phyloP scores from a whole-genome alignment of 2,113 vertebrate species.

The Triplophysa dalaica region DNA sequence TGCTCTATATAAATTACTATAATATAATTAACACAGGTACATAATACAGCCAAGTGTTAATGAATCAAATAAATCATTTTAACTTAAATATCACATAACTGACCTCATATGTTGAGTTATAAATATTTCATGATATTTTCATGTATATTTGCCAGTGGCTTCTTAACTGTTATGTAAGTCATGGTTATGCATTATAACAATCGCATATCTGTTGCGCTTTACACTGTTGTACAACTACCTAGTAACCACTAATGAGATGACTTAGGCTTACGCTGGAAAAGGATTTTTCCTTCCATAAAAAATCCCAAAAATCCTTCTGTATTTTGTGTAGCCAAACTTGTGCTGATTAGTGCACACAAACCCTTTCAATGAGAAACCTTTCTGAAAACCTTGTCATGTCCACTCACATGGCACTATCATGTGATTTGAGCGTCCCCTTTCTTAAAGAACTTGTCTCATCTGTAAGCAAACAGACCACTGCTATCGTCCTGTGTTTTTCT shows the following conservation, averaged over 20 bases:
- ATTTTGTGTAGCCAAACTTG: no score
- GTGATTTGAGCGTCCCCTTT: background rate
- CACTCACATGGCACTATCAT: background rate
- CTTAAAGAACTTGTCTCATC: no score
- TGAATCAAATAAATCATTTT: no score
- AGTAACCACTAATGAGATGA: background rate
- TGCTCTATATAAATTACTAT: no score
- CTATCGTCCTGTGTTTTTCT: background rate
- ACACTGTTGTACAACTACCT: background rate
- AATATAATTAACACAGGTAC: no score
- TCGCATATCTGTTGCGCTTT: background rate
- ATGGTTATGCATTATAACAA: background rate
- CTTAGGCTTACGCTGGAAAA: conserved; percentile 6
- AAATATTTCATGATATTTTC: background rate
- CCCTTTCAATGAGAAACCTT: no score
- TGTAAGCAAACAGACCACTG: background rate
- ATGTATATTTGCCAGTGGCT: background rate
- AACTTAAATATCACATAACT: no score
- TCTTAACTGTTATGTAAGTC: background rate
- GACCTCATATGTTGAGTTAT: background rate
- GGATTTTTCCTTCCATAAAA: background rate
- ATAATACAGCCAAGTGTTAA: no score
- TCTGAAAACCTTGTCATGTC: background rate
- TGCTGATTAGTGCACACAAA: no score
- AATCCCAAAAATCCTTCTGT: background rate